A percentile compares a stretch with the other conserved stretches of the same genome.
Conservation (phyloP, 2,797 vertebrate genomes). For the Coreius guichenoti region DNA sequence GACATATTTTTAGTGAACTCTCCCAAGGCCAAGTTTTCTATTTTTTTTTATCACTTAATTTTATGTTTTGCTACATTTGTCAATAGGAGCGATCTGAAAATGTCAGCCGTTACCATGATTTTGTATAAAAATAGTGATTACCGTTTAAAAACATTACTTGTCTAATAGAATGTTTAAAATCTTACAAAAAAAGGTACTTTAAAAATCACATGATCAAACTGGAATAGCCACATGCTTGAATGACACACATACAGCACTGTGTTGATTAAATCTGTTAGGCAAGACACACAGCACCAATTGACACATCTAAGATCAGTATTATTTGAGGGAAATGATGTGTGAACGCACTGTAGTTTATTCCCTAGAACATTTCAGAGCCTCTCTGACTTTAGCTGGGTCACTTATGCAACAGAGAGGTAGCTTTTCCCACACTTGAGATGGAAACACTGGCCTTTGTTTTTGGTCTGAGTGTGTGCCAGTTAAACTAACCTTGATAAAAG, state of each 20-base stretch:
- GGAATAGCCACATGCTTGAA: neutral
- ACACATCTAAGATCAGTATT: conserved; percentile 10
- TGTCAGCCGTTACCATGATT: neutral
- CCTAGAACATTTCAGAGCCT: conserved; percentile 1
- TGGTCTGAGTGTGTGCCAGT: neutral
- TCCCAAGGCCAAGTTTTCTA: neutral
- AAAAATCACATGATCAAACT: neutral
- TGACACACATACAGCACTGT: neutral
- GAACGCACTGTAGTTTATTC: conserved; percentile 10
- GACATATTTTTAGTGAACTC: neutral
- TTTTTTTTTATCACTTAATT: neutral
- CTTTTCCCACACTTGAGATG: conserved; percentile 41
- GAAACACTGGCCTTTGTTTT: conserved; percentile 38
- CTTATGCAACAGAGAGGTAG: conserved; percentile 29
- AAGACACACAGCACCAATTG: neutral
- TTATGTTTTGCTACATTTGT: neutral
- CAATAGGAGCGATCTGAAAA: neutral
- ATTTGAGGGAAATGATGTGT: neutral
- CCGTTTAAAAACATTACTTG: neutral
- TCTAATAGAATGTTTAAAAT: neutral
- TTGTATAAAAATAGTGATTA: neutral
- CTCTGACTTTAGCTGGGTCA: conserved; percentile 13
- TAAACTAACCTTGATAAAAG: conserved; percentile 39
- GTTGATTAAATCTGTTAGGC: neutral
- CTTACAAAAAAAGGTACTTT: neutral